Evolutionary conservation across 2,113 vertebrate species (phyloP), one percentile per base, ranked within the genome.

Genomic region (Trogon melanurus): DNA sequence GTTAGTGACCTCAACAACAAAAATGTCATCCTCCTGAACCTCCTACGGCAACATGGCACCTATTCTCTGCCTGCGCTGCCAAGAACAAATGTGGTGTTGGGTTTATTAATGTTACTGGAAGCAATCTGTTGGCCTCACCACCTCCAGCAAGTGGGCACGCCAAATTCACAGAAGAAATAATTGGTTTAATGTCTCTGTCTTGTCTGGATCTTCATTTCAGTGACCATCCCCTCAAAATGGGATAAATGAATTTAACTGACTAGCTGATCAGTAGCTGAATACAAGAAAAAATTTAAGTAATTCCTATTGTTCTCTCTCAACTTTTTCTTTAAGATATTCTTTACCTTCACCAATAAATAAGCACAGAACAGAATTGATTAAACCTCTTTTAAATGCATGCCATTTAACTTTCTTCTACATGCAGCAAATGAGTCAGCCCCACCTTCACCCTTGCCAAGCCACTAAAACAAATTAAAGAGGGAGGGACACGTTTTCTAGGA

Each of bases 91-190:
- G 67, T 76, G 75, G 6, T 85, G 36, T 70, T 85, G 36, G 51
- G 67, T 96, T 94, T 90, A 76, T 82, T 94, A 73, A 89, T 78
- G 75, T 30, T 67, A 96, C 96, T 90, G 93, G 93, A 86, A 94
- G 90, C 71, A 85, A 64, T 88, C 44, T 85, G 85, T 16, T 93
- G 82, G 82, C 29, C 85, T 85, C 54, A 4, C 34, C 88, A 75
- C 72, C 85, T 94, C 60, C 67, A 89, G 81, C 32, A 85, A 91
- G 34, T 4, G 30, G 62, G 30, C 47, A 64, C 58, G 71, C 82
- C 88, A 96, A 91, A 90, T 27, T 22, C 64, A 67, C 91, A 50
- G 34, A 25, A 89, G 45, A 58, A 88, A 70, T 70, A 62, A 76
- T 27, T 73, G 66, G 44, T 79, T 76, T 50, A 58, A 66, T 47